A percentile compares a stretch with the other conserved stretches of the same genome.
Evolutionary conservation across 2,797 vertebrate genomes (phyloP).

Genomic region (Phataginus tetradactyla): DNA sequence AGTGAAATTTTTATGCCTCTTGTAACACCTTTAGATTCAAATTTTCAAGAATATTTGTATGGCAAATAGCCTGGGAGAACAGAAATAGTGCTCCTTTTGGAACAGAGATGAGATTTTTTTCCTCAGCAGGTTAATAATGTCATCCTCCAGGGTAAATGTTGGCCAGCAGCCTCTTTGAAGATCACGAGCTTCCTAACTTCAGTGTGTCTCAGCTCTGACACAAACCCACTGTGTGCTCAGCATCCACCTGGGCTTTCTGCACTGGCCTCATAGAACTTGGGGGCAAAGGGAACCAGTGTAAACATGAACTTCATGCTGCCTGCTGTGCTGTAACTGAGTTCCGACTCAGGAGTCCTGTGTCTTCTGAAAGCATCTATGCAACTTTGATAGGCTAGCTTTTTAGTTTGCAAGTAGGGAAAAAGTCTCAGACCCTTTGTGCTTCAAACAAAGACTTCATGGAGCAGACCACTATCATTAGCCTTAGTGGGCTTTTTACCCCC

Average conservation of each 20-base stretch:
- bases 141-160: background rate
- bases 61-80: background rate
- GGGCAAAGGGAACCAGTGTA: background rate
- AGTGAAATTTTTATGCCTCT: background rate
- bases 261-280: background rate
- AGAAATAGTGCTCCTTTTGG: background rate
- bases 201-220: background rate
- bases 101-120: background rate
- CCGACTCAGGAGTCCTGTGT: background rate
- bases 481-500: background rate
- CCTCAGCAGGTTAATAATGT: background rate
- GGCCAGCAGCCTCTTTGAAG: background rate
- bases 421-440: background rate
- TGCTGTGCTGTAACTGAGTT: background rate
- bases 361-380: background rate
- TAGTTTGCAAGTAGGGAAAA: background rate
- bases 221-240: background rate
- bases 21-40: background rate
- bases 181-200: background rate
- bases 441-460: background rate
- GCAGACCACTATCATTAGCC: background rate
- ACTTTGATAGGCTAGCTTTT: background rate
- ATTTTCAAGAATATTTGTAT: background rate
- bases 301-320: accelerated
- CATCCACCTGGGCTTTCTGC: background rate